phyloP scores from a whole-genome alignment of 2,113 vertebrate genomes.

The Tympanuchus pallidicinctus region DNA sequence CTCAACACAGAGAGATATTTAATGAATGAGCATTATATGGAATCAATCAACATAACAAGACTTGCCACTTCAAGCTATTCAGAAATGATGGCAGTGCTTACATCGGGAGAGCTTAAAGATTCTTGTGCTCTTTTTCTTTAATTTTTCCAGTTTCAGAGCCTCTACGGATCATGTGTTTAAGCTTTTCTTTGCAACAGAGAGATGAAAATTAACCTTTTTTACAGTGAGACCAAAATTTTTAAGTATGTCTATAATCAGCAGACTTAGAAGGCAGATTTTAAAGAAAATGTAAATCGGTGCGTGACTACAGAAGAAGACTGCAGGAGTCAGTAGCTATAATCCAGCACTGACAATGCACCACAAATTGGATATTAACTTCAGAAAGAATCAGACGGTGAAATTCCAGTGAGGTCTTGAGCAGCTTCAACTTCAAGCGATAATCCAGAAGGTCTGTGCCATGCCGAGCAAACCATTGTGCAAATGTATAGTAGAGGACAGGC shows the following conservation, averaged over 20 bases:
- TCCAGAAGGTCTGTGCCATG: background rate
- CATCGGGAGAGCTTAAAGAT: conserved; percentile 4
- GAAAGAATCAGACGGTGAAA: background rate
- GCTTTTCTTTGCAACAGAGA: conserved; percentile 1
- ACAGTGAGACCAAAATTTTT: background rate
- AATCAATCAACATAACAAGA: conserved; percentile 19
- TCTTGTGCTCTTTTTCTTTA: background rate
- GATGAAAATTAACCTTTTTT: conserved; percentile 30
- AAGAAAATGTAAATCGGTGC: background rate
- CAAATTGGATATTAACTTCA: background rate
- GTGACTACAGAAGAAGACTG: background rate
- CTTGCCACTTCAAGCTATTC: background rate
- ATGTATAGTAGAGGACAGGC: background rate
- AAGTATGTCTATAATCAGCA: background rate
- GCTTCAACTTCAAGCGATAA: background rate
- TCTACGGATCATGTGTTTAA: background rate
- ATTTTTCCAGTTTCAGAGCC: conserved; percentile 31
- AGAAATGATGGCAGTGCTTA: background rate
- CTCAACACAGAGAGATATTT: background rate
- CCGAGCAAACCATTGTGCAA: background rate
- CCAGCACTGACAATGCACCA: background rate
- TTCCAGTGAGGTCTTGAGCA: background rate
- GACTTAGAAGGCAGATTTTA: background rate
- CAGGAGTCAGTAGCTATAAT: background rate
- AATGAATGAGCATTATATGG: background rate